Base-by-base conservation (phyloP, 2,113 vertebrate genomes). In the Eretmochelys imbricata region DNA sequence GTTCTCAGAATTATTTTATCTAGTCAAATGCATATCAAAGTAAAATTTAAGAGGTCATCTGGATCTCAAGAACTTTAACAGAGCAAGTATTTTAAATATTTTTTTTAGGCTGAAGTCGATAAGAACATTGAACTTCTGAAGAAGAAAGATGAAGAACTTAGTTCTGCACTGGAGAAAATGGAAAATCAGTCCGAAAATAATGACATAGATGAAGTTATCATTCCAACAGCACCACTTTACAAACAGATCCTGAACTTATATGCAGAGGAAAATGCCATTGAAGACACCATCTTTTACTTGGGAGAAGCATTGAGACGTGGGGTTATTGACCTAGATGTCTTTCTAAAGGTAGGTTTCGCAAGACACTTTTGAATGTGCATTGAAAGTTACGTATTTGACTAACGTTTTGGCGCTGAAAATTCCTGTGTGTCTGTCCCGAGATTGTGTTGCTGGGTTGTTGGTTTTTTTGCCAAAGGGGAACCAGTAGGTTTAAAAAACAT, bases 161-260 rank as follows among this genome's bases (percentile, higher is more conserved):
- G 99, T 49, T 99, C 99, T 93, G 99, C 99, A 83, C 98, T 99
- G 98, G 99, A 99, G 98, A 99, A 99, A 98, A 99, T 99, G 99
- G 99, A 99, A 98, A 99, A 98, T 98, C 99, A 99, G n/a, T 99
- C 99, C 5, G 99, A 99, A 98, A 99, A 99, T 98, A 99, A 99
- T 84, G 99, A 99, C 97, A 99, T 99, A 65, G 99, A 99, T 93
- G 99, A 99, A 85, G 99, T 99, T 96, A 99, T 99, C 93, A 99
- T 99, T 91, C 99, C 99, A 59, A 99, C 99, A 1, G 99, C 99
- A 38, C 99, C 99, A 0, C 99, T 99, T 35, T 99, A 99, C 98
- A 99, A 99, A 97, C 99, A 99, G 98, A 99, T 99, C 95, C 97
- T 99, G 85, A 99, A 99, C 98, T 98, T 99, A 62, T 99, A 99